phyloP scores from a whole-genome alignment of 2,113 vertebrate genomes.

The Copsychus sechellarum region DNA sequence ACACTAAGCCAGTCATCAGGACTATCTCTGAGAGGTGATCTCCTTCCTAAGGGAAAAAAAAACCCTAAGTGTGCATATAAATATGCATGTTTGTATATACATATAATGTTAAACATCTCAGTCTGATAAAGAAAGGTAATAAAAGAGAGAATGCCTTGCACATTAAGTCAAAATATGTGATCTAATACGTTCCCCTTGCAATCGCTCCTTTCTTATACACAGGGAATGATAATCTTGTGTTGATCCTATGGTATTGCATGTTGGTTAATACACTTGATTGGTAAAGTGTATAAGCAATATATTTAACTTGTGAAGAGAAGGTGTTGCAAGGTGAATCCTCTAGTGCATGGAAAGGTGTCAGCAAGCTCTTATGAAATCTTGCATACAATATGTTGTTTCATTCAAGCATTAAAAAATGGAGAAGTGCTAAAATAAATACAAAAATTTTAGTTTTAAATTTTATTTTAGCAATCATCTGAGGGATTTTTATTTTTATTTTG shows the following conservation, averaged over 20 bases:
- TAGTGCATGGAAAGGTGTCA: background rate
- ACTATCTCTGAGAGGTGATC: background rate
- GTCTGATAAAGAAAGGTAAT: background rate
- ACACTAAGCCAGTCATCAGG: background rate
- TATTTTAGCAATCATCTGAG: background rate
- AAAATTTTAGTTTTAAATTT: background rate
- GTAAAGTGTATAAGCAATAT: background rate
- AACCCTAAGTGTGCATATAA: rapidly evolving
- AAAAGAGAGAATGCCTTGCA: background rate
- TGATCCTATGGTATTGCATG: background rate
- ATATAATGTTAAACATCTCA: background rate
- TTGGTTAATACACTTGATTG: background rate
- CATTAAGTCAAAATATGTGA: background rate
- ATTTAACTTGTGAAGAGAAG: background rate
- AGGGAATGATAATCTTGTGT: background rate
- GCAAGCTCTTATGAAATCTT: background rate
- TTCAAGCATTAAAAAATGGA: background rate
- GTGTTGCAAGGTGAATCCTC: background rate
- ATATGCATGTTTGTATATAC: no score
- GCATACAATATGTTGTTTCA: background rate
- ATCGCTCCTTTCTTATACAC: background rate
- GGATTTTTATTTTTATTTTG: background rate
- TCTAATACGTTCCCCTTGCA: background rate
- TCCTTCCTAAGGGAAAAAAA: background rate
- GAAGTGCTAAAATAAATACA: background rate